Evolutionary conservation across 1,140 invertebrate genomes (phyloP), one percentile per base, ranked within the genome.

Genomic region (Trichomalopsis sarcophagae): DNA sequence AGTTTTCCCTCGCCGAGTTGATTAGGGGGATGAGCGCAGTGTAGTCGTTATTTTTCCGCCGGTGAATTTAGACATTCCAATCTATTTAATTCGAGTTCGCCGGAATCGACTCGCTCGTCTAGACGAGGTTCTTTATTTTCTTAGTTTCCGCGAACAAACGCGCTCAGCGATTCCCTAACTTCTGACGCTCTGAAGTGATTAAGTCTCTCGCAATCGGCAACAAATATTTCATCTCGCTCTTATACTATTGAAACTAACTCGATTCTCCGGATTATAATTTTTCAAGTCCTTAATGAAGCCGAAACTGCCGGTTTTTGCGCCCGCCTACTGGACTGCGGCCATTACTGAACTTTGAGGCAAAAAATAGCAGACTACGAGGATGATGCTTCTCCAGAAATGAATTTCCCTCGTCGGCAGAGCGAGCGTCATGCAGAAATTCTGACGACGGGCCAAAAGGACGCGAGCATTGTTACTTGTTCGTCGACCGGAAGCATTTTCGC

Each of bases 401-500:
- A 85, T 81, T 85, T 85, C 47, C 11, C 11, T 27, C 40, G 33
- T 3, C 33, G 33, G 33, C 33, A 27, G 27, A 6, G 66, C 55
- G 33, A 13, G 36, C 36, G 9, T 75, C 30, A 33, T 81, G 79
- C 50, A 33, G 78, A 81, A 75, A 75, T 85, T 85, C 74, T n/a
- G 73, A 79, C 69, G 40, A 33, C 71, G 62, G 44, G 84, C 84
- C 75, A 74, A 83, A 79, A 77, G 74, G 84, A 81, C 62, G 23
- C 75, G 47, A 27, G 80, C 79, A 85, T 85, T 81, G 75, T 80
- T 75, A 30, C 69, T 21, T 33, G 74, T 30, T 3, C 73, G 44
- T 36, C 55, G 78, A n/a, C 75, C 81, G 86, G 87, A 89, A 86
- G 87, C 86, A 87, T 88, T 90, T 90, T 89, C 88, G 84, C 86